Evolutionary conservation across 1,140 invertebrate genomes (phyloP).

Genomic region (Scaptomyza graminum): DNA sequence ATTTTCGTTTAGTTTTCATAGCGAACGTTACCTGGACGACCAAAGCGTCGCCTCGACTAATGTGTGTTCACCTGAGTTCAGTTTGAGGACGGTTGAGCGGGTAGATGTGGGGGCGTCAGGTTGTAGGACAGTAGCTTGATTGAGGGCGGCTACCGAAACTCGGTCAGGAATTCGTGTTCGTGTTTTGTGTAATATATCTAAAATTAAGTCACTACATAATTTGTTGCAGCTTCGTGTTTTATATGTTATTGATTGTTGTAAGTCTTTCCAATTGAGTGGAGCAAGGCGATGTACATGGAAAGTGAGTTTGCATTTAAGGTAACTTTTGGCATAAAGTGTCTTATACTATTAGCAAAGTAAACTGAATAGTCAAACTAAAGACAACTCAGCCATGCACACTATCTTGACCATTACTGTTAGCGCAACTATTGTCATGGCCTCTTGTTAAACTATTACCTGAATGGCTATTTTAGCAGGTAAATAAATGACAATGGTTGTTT

Average conservation of each 20-base stretch:
- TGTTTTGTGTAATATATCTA: conserved; percentile 58
- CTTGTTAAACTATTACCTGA: conserved; percentile 26
- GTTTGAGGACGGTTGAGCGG: not conserved
- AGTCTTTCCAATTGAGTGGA: conserved; percentile 48
- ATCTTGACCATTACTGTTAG: conserved; percentile 24
- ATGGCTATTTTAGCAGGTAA: conserved; percentile 35
- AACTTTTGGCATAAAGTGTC: not conserved
- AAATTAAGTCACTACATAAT: conserved; percentile 69
- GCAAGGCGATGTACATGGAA: not conserved
- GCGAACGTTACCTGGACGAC: conserved; percentile 73
- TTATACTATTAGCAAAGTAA: not conserved
- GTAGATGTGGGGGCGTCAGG: not conserved
- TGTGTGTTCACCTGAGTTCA: conserved; percentile 63
- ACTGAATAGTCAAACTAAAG: not conserved
- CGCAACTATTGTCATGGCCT: conserved; percentile 2
- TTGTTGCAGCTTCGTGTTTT: conserved; percentile 48
- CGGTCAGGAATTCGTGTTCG: conserved; percentile 64
- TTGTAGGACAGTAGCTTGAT: conserved; percentile 9
- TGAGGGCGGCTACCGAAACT: conserved; percentile 52
- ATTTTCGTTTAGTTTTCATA: conserved; percentile 80
- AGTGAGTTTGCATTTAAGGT: not conserved
- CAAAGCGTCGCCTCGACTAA: conserved; percentile 25
- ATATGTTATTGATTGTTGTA: conserved; percentile 64
- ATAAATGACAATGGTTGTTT: conserved; percentile 17
- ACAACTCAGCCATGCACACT: conserved; percentile 1